Evolutionary conservation across 2,797 vertebrate species (phyloP), one percentile per base, ranked within the genome.

Genomic region (Tragopan temminckii): DNA sequence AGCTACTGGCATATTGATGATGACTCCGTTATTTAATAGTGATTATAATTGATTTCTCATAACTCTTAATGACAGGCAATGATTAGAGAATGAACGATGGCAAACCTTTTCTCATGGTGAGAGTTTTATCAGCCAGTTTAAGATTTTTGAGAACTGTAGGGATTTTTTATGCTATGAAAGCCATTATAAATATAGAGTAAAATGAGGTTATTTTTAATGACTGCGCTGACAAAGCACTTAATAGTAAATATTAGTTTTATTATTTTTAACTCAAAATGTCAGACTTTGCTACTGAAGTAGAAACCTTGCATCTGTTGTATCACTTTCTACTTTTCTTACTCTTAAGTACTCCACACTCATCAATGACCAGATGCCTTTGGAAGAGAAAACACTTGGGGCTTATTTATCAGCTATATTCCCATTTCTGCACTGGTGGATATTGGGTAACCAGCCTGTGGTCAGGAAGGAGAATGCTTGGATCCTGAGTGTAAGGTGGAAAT

Each of bases 41-140:
- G 67, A 93, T 88, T 92, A 79, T 86, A 93, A 94, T 79, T 83
- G 85, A 96, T 96, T 88, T 85, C 66, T 91, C 35, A 45, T 90
- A 76, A 70, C 57, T 95, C 66, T 64, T 75, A 80, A 71, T 89
- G 89, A 38, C 43, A 84, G 50, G 4, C 27, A 93, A 58, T 81
- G 85, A 83, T 92, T 91, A 88, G 80, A 66, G 62, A 88, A 59
- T 89, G 81, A 94, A n/a, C 43, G 78, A 72, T 35, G 35, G 66
- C 48, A 42, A 76, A 7, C 9, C 78, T 20, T 66, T 77, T 45
- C 42, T 89, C 1, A 2, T 45, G 46, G 45, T 62, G 45, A 92
- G 58, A 38, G 29, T n/a, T 79, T 89, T 80, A 75, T 83, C 62
- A 85, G 53, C 8, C n/a, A 48, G 5, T 66, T 7, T 35, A 89